Base-by-base conservation (phyloP, 2,113 vertebrate genomes). In the Chinchilla lanigera region DNA sequence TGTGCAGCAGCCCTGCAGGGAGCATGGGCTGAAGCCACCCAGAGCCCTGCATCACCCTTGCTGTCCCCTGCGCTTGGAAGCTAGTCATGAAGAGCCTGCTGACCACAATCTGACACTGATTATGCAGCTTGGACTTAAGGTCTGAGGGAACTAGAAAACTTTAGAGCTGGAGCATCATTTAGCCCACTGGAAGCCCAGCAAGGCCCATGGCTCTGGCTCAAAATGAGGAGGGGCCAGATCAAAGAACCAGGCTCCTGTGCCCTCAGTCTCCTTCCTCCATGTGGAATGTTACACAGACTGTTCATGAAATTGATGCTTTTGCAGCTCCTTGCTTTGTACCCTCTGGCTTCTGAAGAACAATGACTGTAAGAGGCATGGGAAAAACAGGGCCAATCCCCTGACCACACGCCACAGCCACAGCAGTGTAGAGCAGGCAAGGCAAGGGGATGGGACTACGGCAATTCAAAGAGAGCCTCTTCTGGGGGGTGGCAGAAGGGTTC, bases 271-370 rank as follows among this genome's bases (percentile, higher is more conserved):
- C 2, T 14, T 56, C 10, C 26, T 50, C 24, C 41, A 69, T 54
- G 17, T 11, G 6, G n/a, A 56, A 24, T 0, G 0, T 65, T n/a
- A 52, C 89, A 63, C 60, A 54, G 26, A 47, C 75, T 19, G 4
- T 3, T 14, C 2, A 58, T 5, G n/a, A 38, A 35, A 0, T 13
- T 61, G 54, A 33, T 0, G 0, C 60, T 12, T 3, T 13, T 80
- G 35, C 30, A 69, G 67, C 7, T 75, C 71, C 80, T 35, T 6
- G 12, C n/a, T 78, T 61, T 63, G 22, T 0, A 20, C 54, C 50
- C 41, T 85, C 60, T 12, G 54, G 67, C 13, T 77, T 50, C 77
- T 11, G 28, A 5, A 56, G 50, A 84, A 91, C 11, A 63, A 67
- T 3, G 44, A 61, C 71, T 5, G 1, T 60, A 35, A 52, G 67